Evolutionary conservation across 2,888 invertebrate genomes (phyloP).

Genomic region (Sesia bembeciformis): DNA sequence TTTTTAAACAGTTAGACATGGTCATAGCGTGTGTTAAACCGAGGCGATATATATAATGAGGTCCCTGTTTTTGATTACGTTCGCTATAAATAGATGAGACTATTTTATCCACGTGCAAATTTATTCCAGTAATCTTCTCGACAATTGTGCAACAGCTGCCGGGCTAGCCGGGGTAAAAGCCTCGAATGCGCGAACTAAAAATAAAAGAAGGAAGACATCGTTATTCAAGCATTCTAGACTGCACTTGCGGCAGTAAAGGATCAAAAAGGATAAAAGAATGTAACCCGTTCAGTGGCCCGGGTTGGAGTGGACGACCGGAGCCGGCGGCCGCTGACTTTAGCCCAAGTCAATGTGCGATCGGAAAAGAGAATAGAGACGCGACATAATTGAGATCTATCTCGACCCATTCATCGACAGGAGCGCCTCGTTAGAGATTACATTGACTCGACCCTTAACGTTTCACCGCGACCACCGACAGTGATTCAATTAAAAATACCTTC

Average conservation of each 20-base stretch:
- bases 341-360: slow-evolving; percentile 25
- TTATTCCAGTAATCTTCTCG: slow-evolving; percentile 39
- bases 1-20: too few species aligned
- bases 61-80: too few species aligned
- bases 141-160: slow-evolving; percentile 70
- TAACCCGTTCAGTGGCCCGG: slow-evolving; percentile 53
- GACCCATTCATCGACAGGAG: slow-evolving; percentile 38
- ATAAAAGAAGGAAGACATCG: slow-evolving; percentile 57
- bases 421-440: slow-evolving; percentile 40
- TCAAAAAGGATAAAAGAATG: slow-evolving; percentile 48
- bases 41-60: too few species aligned
- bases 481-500: slow-evolving; percentile 14
- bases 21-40: too few species aligned
- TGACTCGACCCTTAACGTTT: slow-evolving; percentile 15
- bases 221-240: slow-evolving; percentile 56
- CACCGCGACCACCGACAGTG: slow-evolving; percentile 19
- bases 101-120: background rate
- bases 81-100: too few species aligned
- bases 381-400: slow-evolving; percentile 29
- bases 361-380: slow-evolving; percentile 36
- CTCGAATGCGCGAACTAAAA: slow-evolving; percentile 60
- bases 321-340: slow-evolving; percentile 27
- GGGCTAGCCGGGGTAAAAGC: slow-evolving; percentile 47
- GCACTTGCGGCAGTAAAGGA: slow-evolving; percentile 31
- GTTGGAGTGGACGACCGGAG: slow-evolving; percentile 32